These are phyloP conservation scores for Sparus aurata DNA, from an alignment of 2,797 vertebrate species.

Conservation along the genomic window DNA sequence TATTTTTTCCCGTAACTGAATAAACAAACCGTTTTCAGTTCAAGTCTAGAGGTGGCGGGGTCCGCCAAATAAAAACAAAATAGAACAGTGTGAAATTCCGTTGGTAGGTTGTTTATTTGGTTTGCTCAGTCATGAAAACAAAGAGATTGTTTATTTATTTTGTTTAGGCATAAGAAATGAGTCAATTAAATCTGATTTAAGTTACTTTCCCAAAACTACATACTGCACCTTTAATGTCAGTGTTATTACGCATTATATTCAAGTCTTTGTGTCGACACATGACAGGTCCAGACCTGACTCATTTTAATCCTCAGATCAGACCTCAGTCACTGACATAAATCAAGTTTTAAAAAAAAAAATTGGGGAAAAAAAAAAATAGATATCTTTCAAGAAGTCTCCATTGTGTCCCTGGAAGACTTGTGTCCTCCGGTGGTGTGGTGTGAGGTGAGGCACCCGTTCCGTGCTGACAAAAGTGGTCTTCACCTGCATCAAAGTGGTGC, in stretches of 20 bases:
- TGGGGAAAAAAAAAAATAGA: too few relatives aligned
- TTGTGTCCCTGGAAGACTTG: slow-evolving; percentile 37
- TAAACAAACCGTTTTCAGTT: too few relatives aligned
- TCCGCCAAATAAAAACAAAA: too few relatives aligned
- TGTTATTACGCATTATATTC: slow-evolving; percentile 30
- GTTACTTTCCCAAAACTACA: too few relatives aligned
- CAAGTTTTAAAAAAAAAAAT: background rate
- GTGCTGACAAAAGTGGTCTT: slow-evolving; percentile 57
- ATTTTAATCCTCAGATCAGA: slow-evolving; percentile 27
- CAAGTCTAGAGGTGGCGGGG: too few relatives aligned
- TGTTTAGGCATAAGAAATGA: too few relatives aligned
- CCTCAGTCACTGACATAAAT: slow-evolving; percentile 22
- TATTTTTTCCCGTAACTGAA: too few relatives aligned
- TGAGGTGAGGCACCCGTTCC: slow-evolving; percentile 16
- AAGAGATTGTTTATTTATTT: too few relatives aligned
- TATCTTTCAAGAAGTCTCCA: slow-evolving; percentile 13
- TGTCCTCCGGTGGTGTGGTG: slow-evolving; percentile 25
- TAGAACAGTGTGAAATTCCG: too few relatives aligned
- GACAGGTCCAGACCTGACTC: slow-evolving; percentile 40
- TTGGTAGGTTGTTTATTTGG: too few relatives aligned
- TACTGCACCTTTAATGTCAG: too few relatives aligned
- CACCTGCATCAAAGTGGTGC: slow-evolving; percentile 60
- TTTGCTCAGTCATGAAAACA: background rate
- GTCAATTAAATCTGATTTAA: too few relatives aligned
- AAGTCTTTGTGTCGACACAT: slow-evolving; percentile 23